phyloP scores from a whole-genome alignment of 2,797 vertebrate genomes.

The Antennarius maculatus region DNA sequence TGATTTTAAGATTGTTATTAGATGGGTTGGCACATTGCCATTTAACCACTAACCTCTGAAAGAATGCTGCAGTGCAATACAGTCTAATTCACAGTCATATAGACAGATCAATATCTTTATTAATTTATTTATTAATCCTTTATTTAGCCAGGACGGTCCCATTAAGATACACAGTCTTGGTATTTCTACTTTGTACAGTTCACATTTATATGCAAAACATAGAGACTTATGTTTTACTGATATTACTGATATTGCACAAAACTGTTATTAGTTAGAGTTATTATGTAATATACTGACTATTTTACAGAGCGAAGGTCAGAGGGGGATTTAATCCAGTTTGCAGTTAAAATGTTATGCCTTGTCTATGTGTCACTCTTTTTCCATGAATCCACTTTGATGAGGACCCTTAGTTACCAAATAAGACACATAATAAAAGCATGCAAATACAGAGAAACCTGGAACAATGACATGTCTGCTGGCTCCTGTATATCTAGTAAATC shows the following conservation, averaged over 20 bases:
- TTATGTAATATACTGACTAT: slow-evolving; percentile 58
- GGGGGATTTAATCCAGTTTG: slow-evolving; percentile 58
- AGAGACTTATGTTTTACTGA: neutral
- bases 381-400: slow-evolving; percentile 24
- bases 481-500: slow-evolving; percentile 27
- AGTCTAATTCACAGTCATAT: neutral
- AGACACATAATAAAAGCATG: no score
- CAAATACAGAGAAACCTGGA: slow-evolving; percentile 2
- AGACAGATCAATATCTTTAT: neutral
- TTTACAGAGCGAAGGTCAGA: slow-evolving; percentile 2
- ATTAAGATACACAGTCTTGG: no score
- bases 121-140: no score
- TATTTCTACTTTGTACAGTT: neutral
- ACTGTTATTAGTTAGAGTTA: slow-evolving; percentile 17
- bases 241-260: no score
- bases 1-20: neutral
- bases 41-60: neutral
- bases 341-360: neutral
- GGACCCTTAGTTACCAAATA: no score
- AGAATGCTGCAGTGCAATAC: slow-evolving; percentile 2
- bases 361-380: slow-evolving; percentile 15
- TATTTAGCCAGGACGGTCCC: no score
- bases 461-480: neutral
- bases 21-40: neutral
- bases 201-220: neutral